Evolutionary conservation across 2,888 invertebrate genomes (phyloP), one percentile per base, ranked within the genome.

Genomic region (Lithophane semibrunnea): DNA sequence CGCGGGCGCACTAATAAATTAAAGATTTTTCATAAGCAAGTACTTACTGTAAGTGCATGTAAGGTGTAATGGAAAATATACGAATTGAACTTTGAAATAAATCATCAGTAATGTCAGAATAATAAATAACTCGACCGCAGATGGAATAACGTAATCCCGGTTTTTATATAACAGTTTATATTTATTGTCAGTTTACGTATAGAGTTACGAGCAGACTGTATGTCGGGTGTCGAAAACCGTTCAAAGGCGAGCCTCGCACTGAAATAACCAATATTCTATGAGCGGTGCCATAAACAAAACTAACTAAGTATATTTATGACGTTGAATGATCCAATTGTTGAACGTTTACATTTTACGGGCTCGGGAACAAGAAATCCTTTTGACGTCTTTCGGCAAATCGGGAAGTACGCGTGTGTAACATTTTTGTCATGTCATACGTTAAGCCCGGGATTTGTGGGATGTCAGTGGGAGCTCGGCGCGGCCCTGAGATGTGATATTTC

Each of bases 211-310:
- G 80, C 88, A 86, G 85, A 82, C 80, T 81, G 82, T 82, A 80
- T 77, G 87, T 70, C 85, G 75, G 85, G 88, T 79, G 91, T 80
- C 83, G 88, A 90, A 88, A 91, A 75, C 86, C 71, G 89, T 86
- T 91, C 91, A 91, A 90, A 92, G 89, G 78, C 81, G 75, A 61
- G 71, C 44, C 29, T 83, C 73, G 73, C 54, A 75, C 79, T 88
- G 82, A 89, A 89, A 88, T 71, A 80, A 91, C 89, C 88, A 88
- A 90, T 90, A 88, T 88, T 83, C 80, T 83, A 87, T 85, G 85
- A 87, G 81, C 77, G 56, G 78, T 77, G 65, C 69, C 68, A 79
- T 86, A 86, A 88, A 89, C 82, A 89, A 79, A 83, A 86, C 85
- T 85, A 84, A 80, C 71, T 73, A 60, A 65, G 72, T 76, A 64